Evolutionary conservation across 2,888 invertebrate genomes (phyloP).

Genomic region (Cheilosia vulpina): DNA sequence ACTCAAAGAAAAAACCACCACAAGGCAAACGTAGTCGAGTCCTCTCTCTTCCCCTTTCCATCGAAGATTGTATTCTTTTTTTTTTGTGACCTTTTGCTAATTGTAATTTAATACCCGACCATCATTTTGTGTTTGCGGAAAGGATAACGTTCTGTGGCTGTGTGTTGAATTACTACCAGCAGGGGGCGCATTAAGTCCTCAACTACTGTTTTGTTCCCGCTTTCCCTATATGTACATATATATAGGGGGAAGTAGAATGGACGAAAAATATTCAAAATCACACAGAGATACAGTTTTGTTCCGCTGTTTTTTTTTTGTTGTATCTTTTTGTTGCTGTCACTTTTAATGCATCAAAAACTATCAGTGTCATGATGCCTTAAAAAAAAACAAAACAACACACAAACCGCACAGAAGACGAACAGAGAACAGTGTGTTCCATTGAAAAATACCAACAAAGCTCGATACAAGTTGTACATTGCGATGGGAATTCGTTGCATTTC

Average conservation of each 20-base stretch:
- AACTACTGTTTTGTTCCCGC: constrained; percentile 41
- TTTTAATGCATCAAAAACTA: constrained; percentile 60
- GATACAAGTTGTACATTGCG: constrained; percentile 32
- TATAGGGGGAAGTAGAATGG: not conserved
- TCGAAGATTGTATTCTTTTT: constrained; percentile 29
- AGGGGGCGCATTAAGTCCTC: constrained; percentile 44
- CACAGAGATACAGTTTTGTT: constrained; percentile 36
- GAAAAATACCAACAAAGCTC: constrained; percentile 37
- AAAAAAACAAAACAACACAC: constrained; percentile 6
- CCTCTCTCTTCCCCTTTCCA: constrained; percentile 13
- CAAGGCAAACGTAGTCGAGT: constrained; percentile 27
- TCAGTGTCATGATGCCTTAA: constrained; percentile 49
- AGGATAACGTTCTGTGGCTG: constrained; percentile 59
- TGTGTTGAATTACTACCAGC: constrained; percentile 58
- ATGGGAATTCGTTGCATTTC: constrained; percentile 71
- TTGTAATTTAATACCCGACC: constrained; percentile 73
- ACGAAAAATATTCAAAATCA: constrained; percentile 31
- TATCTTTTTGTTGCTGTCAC: constrained; percentile 15
- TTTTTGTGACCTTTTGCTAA: constrained; percentile 70
- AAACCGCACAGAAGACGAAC: not conserved
- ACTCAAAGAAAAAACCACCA: constrained; percentile 12
- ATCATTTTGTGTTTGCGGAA: constrained; percentile 64
- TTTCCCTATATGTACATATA: not conserved
- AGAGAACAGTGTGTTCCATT: constrained; percentile 3
- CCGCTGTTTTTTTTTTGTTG: not conserved